These are phyloP conservation scores for Colossoma macropomum DNA, from an alignment of 2,113 vertebrate genomes.

Conservation along the genomic window DNA sequence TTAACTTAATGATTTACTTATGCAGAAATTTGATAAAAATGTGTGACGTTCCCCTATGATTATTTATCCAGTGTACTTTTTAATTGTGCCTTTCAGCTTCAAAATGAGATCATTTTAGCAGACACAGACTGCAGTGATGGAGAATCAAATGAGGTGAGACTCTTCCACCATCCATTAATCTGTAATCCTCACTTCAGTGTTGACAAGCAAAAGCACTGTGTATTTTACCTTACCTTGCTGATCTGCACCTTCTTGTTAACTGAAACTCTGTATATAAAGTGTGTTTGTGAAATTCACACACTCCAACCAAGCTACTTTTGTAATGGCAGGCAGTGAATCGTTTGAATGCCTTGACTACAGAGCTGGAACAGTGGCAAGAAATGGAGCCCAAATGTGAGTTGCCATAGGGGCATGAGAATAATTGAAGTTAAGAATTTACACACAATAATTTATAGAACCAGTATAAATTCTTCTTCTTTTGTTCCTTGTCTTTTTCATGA, in stretches of 20 bases:
- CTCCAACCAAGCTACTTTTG: not conserved
- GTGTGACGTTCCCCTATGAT: too few species aligned
- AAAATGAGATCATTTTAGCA: constrained; percentile 70
- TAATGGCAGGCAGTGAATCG: constrained; percentile 64
- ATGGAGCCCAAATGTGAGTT: constrained; percentile 73
- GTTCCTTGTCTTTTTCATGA: not conserved
- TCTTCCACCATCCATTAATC: not conserved
- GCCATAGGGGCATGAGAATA: not conserved
- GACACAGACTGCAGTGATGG: constrained; percentile 63
- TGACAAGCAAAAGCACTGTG: not conserved
- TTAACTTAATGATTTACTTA: too few species aligned
- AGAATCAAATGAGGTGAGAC: constrained; percentile 69
- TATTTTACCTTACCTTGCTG: not conserved
- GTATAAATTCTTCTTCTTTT: not conserved
- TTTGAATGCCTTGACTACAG: constrained; percentile 68
- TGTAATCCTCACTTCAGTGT: not conserved
- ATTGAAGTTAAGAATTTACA: too few species aligned
- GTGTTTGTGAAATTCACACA: not conserved
- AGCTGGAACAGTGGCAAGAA: constrained; percentile 72
- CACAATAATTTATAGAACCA: not conserved
- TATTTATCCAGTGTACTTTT: not conserved
- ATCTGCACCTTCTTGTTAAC: too few species aligned
- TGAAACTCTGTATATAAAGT: too few species aligned
- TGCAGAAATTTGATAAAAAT: too few species aligned
- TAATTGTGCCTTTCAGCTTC: constrained; percentile 70